phyloP scores from a whole-genome alignment of 2,888 invertebrate genomes.

The Dorcus hopei region DNA sequence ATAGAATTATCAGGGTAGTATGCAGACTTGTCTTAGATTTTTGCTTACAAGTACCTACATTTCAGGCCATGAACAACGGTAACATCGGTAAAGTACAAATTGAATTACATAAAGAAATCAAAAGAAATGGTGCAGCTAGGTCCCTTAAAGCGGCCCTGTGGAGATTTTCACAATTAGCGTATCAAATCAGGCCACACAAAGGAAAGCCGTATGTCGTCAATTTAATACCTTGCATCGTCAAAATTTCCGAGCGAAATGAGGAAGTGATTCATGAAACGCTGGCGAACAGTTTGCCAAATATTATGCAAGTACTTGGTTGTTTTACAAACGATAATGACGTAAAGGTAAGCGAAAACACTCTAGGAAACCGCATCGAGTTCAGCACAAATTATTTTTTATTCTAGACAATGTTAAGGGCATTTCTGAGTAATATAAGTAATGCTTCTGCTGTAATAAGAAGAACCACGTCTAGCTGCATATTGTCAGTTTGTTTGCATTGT shows the following conservation, averaged over 20 bases:
- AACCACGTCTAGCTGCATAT: constrained; percentile 76
- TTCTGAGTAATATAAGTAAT: constrained; percentile 62
- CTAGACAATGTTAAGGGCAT: constrained; percentile 64
- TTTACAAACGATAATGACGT: constrained; percentile 70
- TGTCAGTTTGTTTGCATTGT: constrained; percentile 75
- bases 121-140: constrained; percentile 70
- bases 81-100: constrained; percentile 72
- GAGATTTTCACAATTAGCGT: constrained; percentile 72
- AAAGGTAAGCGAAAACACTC: constrained; percentile 48
- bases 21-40: too few species aligned
- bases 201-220: constrained; percentile 75
- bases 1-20: constrained; percentile 65
- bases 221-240: constrained; percentile 69
- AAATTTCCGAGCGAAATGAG: constrained; percentile 68
- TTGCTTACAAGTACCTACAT: constrained; percentile 23
- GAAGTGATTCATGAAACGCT: constrained; percentile 69
- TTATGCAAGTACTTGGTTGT: constrained; percentile 63
- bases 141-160: constrained; percentile 73
- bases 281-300: constrained; percentile 60
- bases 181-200: constrained; percentile 73
- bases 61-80: constrained; percentile 59
- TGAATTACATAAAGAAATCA: constrained; percentile 79
- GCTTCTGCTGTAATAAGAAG: constrained; percentile 74
- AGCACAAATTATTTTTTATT: constrained; percentile 24
- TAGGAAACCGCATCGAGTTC: not conserved